Percentiles rank a stretch among this genome's conserved stretches.
Evolutionary conservation across 1,140 invertebrate species (phyloP).

Genomic region (Aphelinus atriplicis): DNA sequence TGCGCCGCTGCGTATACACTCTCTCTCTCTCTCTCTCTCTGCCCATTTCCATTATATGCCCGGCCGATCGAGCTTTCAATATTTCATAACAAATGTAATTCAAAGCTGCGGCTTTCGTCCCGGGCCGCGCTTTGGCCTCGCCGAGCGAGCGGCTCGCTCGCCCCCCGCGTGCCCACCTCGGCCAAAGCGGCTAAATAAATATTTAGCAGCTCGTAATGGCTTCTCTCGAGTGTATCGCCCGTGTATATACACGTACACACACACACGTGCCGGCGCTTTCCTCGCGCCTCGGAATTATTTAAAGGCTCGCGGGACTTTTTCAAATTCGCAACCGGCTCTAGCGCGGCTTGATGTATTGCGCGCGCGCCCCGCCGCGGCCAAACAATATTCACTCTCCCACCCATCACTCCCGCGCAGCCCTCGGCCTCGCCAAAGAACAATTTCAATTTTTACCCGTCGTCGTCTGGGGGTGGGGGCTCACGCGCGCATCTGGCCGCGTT

Average conservation of each 20-base stretch:
- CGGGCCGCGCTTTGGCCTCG: too few relatives aligned
- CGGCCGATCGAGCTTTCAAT: conserved; percentile 32
- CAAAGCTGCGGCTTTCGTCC: background rate
- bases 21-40: too few relatives aligned
- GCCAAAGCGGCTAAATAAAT: conserved; percentile 14
- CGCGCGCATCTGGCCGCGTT: background rate
- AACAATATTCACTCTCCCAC: background rate
- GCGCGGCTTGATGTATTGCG: background rate
- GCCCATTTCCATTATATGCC: conserved; percentile 31
- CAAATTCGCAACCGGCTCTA: background rate
- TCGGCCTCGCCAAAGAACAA: background rate
- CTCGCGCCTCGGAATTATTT: conserved; percentile 20
- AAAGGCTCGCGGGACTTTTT: background rate
- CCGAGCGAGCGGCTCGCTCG: background rate
- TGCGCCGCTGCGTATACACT: background rate
- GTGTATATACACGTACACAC: too few relatives aligned
- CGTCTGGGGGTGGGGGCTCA: background rate
- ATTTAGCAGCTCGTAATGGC: conserved; percentile 31
- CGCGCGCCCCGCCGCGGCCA: background rate
- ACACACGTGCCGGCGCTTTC: conserved; percentile 28
- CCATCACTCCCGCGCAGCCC: background rate
- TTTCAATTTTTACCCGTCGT: conserved; percentile 13
- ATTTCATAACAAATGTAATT: conserved; percentile 36
- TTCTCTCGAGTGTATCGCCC: background rate
- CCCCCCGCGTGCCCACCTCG: background rate